phyloP scores from a whole-genome alignment of 2,797 vertebrate genomes.

The Xenopus petersii region DNA sequence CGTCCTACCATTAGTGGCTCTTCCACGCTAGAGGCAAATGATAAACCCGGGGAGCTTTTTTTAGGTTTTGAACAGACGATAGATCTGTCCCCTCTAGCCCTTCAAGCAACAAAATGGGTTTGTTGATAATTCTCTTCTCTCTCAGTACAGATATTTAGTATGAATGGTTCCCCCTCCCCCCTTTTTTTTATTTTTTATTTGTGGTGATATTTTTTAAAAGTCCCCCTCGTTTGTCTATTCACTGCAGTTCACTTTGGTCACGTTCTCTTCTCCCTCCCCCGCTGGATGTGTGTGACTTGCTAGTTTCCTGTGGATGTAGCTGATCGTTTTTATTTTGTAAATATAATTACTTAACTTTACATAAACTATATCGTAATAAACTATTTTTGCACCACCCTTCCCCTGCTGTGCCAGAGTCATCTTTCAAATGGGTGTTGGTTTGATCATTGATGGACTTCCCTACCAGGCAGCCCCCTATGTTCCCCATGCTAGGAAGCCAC shows the following conservation, averaged over 20 bases:
- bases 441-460: no score
- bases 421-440: background rate
- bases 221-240: conserved; percentile 45
- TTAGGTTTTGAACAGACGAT: no score
- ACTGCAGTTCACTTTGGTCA: conserved; percentile 53
- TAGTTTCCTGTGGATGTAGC: conserved; percentile 65
- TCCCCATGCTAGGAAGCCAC: no score
- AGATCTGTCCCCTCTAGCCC: no score
- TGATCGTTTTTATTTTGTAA: conserved; percentile 71
- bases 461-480: no score
- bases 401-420: conserved; percentile 27
- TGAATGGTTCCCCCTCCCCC: background rate
- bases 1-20: background rate
- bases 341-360: conserved; percentile 70
- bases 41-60: background rate
- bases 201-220: conserved; percentile 38
- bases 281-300: conserved; percentile 54
- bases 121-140: conserved; percentile 9
- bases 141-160: conserved; percentile 6
- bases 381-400: conserved; percentile 75
- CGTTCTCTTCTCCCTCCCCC: conserved; percentile 63
- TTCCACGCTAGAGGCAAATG: background rate
- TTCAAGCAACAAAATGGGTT: conserved; percentile 5
- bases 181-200: conserved; percentile 30
- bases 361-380: conserved; percentile 73